phyloP scores from a whole-genome alignment of 2,797 vertebrate genomes.

The Ispidina lecontei region DNA sequence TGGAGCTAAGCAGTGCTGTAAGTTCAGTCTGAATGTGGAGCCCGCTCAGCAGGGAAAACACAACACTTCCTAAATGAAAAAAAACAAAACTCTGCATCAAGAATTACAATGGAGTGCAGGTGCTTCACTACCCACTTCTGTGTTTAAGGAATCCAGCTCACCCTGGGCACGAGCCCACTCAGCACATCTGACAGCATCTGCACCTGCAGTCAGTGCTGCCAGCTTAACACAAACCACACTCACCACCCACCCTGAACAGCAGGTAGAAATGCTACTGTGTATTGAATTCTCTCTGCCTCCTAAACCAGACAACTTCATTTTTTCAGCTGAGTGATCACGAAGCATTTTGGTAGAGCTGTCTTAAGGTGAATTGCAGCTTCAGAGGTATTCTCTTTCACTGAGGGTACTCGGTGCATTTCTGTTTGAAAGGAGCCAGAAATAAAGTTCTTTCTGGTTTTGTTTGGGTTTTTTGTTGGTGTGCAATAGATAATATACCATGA shows the following conservation, averaged over 20 bases:
- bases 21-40: not conserved
- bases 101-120: not conserved
- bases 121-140: not conserved
- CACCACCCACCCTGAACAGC: not conserved
- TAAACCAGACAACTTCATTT: not conserved
- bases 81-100: not conserved
- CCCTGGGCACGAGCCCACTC: not conserved
- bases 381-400: not conserved
- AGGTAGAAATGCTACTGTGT: not conserved
- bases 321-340: not conserved
- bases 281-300: not conserved
- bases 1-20: not conserved
- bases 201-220: not conserved
- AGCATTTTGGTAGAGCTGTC: not conserved
- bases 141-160: not conserved
- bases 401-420: not conserved
- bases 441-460: too few species aligned
- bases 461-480: not conserved
- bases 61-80: not conserved
- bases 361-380: not conserved
- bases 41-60: not conserved
- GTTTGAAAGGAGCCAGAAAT: not conserved
- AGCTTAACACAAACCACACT: not conserved
- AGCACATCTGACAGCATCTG: not conserved
- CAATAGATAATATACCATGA: not conserved